Percentiles rank a stretch among this genome's conserved stretches.
phyloP scores from a whole-genome alignment of 53 echinoderm and acorn worm genomes.

The Temnopleurus reevesii region DNA sequence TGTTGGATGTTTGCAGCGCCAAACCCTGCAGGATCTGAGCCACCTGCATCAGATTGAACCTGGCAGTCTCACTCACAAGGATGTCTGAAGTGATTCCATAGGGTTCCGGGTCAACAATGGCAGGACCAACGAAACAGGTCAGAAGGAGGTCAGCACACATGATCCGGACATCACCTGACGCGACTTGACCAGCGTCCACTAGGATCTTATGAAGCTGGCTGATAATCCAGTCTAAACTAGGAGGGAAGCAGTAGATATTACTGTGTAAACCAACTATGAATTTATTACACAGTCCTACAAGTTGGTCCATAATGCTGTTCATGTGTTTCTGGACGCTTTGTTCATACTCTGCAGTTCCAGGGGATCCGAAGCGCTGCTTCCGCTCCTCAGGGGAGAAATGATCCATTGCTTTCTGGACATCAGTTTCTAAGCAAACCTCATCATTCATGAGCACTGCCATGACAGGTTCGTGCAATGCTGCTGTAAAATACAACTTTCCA shows the following conservation, averaged over 20 bases:
- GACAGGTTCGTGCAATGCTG: constrained; percentile 91
- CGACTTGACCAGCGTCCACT: constrained; percentile 70
- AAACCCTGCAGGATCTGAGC: constrained; percentile 92
- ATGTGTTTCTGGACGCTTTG: constrained; percentile 79
- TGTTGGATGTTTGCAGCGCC: constrained; percentile 61
- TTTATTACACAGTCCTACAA: constrained; percentile 81
- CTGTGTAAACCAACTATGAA: constrained; percentile 84
- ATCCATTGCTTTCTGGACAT: constrained; percentile 76
- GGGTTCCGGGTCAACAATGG: constrained; percentile 92
- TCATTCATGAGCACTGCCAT: constrained; percentile 95
- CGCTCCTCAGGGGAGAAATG: constrained; percentile 83
- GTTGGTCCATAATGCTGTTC: constrained; percentile 69
- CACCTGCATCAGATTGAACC: constrained; percentile 96
- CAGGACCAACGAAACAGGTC: constrained; percentile 90
- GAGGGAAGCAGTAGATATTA: constrained; percentile 94
- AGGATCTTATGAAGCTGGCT: constrained; percentile 90
- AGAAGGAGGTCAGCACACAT: constrained; percentile 95
- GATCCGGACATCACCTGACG: constrained; percentile 71
- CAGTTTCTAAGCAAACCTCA: constrained; percentile 81
- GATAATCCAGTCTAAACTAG: constrained; percentile 94
- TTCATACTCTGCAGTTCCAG: constrained; percentile 72
- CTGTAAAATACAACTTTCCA: constrained; percentile 87
- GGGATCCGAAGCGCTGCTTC: constrained; percentile 69
- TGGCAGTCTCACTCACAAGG: constrained; percentile 89
- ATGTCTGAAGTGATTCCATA: constrained; percentile 93